These are phyloP conservation scores for Hoplias malabaricus DNA, from an alignment of 2,113 vertebrate species.

Conservation along the genomic window DNA sequence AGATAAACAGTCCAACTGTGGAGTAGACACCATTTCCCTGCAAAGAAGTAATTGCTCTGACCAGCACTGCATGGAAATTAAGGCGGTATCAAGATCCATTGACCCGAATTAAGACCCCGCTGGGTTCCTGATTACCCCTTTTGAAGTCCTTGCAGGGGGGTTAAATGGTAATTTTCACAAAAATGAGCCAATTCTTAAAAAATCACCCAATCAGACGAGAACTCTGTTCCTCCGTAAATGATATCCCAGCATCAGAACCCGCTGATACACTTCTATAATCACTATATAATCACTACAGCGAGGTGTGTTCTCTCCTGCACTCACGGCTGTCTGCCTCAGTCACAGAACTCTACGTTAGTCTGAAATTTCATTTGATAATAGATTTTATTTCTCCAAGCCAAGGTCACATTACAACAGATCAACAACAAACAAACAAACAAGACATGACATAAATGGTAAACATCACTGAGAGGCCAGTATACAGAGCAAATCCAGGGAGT, in stretches of 20 bases:
- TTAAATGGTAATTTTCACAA: slow-evolving; percentile 48
- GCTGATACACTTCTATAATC: slow-evolving; percentile 17
- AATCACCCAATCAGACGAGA: slow-evolving; percentile 14
- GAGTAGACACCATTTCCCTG: neutral
- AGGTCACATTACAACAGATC: neutral
- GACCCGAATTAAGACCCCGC: slow-evolving; percentile 50
- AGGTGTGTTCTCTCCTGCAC: neutral
- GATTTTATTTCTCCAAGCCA: neutral
- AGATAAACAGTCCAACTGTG: neutral
- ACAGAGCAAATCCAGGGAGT: no score
- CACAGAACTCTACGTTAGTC: neutral
- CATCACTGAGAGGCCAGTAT: no score
- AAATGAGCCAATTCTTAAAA: slow-evolving; percentile 26
- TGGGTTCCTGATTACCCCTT: slow-evolving; percentile 50
- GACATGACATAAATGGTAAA: neutral
- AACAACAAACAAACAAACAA: neutral
- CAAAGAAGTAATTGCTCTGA: slow-evolving; percentile 36
- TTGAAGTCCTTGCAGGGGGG: slow-evolving; percentile 39
- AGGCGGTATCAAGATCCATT: slow-evolving; percentile 45
- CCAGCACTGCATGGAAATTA: slow-evolving; percentile 43
- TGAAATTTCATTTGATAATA: neutral
- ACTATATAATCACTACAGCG: neutral
- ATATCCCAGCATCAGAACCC: slow-evolving; percentile 24
- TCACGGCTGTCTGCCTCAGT: neutral
- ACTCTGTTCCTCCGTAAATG: slow-evolving; percentile 21